Percentiles rank a stretch among this genome's conserved stretches.
phyloP scores from a whole-genome alignment of 30 jellyfish, hydroid and myxozoan genomes.

The Aurelia aurita region DNA sequence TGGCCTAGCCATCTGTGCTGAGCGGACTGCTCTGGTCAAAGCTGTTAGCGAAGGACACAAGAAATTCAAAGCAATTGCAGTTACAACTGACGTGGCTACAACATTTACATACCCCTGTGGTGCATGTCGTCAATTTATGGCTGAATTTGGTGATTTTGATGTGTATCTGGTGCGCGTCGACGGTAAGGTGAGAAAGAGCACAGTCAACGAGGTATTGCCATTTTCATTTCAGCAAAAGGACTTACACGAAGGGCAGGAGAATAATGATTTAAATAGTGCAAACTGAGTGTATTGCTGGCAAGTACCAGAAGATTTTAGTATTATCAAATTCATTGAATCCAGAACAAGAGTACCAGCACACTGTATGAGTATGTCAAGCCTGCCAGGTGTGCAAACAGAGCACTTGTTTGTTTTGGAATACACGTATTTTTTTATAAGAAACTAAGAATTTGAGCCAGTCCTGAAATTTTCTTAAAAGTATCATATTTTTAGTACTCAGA shows the following conservation, averaged over 20 bases:
- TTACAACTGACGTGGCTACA: conserved; percentile 83
- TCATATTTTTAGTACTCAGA: no score
- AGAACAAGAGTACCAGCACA: no score
- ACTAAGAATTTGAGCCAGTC: no score
- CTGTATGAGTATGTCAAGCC: no score
- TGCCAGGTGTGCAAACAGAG: no score
- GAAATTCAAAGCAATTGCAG: conserved; percentile 85
- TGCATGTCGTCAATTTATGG: conserved; percentile 97
- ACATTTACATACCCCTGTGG: conserved; percentile 91
- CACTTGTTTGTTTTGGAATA: no score
- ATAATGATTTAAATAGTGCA: not conserved
- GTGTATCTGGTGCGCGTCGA: conserved; percentile 63
- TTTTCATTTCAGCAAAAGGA: conserved; percentile 57
- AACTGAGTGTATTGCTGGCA: not conserved
- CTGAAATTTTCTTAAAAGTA: no score
- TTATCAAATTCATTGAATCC: not conserved
- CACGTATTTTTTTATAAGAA: no score
- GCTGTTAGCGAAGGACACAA: conserved; percentile 97
- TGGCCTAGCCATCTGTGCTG: conserved; percentile 99
- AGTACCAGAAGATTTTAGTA: not conserved
- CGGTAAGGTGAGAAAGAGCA: conserved; percentile 12
- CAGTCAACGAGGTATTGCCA: conserved; percentile 63
- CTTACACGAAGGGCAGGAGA: conserved; percentile 68
- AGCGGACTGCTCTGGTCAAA: conserved; percentile 91
- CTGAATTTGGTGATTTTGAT: conserved; percentile 91